Evolutionary conservation across 2,888 invertebrate genomes (phyloP), one percentile per base, ranked within the genome.

Genomic region (Gonocerus acuteangulatus): DNA sequence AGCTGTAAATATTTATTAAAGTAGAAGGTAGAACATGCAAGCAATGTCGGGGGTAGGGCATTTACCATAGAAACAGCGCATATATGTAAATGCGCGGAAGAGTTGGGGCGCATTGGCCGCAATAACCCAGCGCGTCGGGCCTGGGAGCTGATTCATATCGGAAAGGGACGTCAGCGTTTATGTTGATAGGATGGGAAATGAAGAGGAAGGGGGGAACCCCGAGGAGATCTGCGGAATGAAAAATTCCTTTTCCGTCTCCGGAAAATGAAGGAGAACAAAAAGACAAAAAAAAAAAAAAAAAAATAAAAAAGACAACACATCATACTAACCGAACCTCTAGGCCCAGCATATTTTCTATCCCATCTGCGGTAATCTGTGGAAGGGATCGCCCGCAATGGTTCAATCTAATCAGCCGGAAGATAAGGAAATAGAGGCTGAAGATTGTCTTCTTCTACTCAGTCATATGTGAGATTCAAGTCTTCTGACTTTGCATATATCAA

Each of bases 371-470:
- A 39, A 39, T 39, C 39, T 15, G 39, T 9, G n/a, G 21, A 22
- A 11, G 39, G 42, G 39, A 42, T 34, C 39, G 39, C 51, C 39
- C 39, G 39, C 54, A 54, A 54, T 54, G 42, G 23, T 15, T 42
- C 54, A 54, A 54, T 42, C 54, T 54, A 54, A 54, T 54, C 54
- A 54, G 15, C 13, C 54, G 54, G 54, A 52, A 52, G 36, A 22
- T 21, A 36, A 52, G 42, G 39, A 52, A 54, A 54, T 54, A 36
- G 42, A 3, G 18, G 47, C 19, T 7, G 19, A n/a, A 15, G n/a
- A 15, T 39, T n/a, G 39, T 15, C 3, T 15, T 11, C 39, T 39
- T 27, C 7, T 15, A 3, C 39, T 13, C 39, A 4, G 39, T 39
- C 39, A 39, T 39, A 39, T 39, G 39, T 39, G 27, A 27, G 27